Conservation (phyloP, 2,888 invertebrate genomes). For the Polyommatus icarus region DNA sequence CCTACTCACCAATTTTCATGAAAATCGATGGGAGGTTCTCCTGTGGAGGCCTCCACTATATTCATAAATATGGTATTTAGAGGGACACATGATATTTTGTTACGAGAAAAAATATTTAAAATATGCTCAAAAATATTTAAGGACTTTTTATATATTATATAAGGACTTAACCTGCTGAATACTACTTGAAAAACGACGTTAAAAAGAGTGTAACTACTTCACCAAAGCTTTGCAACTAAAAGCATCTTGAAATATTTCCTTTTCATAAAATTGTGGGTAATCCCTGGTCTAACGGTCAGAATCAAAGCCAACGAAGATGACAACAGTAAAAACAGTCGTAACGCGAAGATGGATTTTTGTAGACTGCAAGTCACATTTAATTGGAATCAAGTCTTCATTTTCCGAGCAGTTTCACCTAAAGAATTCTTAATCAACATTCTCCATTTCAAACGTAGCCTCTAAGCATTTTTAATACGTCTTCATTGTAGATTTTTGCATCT, state of each 20-base stretch:
- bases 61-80: no score
- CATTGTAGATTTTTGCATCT: neutral
- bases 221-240: neutral
- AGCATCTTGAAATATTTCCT: neutral
- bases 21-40: no score
- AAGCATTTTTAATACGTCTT: slow-evolving; percentile 22
- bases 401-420: slow-evolving; percentile 29
- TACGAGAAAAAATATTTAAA: no score
- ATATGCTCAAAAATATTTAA: no score
- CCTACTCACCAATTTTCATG: no score
- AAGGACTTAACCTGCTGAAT: no score
- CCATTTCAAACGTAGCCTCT: slow-evolving; percentile 18
- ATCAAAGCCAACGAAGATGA: neutral
- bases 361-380: slow-evolving; percentile 23
- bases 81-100: no score
- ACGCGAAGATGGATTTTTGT: neutral
- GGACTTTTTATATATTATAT: no score
- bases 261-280: neutral
- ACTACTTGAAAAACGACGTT: neutral
- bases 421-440: slow-evolving; percentile 29
- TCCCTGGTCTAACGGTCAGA: neutral
- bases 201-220: neutral
- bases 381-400: slow-evolving; percentile 30
- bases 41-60: no score
- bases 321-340: slow-evolving; percentile 22